Percentiles rank a stretch among this genome's conserved stretches.
These are phyloP conservation scores for Cossypha dichroa DNA, from an alignment of 2,797 vertebrate genomes.

Conservation along the genomic window DNA sequence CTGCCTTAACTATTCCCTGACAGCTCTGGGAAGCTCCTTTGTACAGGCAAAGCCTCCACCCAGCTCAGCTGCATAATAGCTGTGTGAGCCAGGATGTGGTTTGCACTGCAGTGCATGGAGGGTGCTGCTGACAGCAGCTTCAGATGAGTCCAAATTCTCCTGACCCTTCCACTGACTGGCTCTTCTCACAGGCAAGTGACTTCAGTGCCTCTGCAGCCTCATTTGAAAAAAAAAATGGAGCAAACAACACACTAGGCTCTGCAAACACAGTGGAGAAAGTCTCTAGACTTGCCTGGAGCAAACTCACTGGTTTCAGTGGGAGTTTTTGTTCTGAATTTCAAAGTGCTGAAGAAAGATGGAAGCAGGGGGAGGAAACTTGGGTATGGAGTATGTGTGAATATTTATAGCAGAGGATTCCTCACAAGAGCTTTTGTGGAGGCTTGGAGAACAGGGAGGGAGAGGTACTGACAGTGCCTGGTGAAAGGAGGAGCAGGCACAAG, in stretches of 20 bases:
- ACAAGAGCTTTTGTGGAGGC: neutral
- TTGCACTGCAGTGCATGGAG: accelerated
- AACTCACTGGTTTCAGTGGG: neutral
- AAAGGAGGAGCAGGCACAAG: neutral
- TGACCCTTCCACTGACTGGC: neutral
- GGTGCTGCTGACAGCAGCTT: neutral
- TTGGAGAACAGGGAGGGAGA: neutral
- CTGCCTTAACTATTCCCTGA: neutral
- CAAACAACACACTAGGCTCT: neutral
- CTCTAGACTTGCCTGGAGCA: neutral
- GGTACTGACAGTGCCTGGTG: neutral
- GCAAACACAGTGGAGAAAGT: neutral
- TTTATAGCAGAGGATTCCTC: neutral
- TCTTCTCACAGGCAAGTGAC: neutral
- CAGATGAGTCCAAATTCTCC: neutral
- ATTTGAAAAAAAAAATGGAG: no score
- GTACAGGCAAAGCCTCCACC: neutral
- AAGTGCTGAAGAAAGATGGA: neutral
- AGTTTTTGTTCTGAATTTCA: neutral
- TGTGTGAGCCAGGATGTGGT: neutral
- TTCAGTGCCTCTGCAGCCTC: neutral
- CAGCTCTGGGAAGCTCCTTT: neutral
- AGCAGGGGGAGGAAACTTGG: neutral
- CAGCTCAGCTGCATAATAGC: neutral
- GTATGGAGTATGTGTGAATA: neutral